Conservation (phyloP, 1,140 invertebrate genomes). For the Charaxes varanes region DNA sequence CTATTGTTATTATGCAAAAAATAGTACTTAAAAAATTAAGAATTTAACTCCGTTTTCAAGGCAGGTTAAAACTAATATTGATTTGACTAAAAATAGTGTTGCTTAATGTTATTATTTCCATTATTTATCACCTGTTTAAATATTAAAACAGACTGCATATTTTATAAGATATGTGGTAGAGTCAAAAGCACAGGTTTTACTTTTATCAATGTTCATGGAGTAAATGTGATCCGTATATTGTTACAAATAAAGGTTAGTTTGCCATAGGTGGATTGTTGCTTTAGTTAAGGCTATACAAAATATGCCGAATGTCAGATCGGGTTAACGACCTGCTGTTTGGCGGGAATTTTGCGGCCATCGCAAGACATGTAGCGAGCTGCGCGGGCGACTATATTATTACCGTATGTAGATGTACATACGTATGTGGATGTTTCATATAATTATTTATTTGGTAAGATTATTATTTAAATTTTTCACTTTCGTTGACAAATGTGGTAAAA, state of each 20-base stretch:
- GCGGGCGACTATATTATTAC: conserved; percentile 7
- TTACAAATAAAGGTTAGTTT: conserved; percentile 7
- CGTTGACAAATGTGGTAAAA: no score
- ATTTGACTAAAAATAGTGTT: no score
- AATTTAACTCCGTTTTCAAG: no score
- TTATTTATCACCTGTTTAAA: conserved; percentile 33
- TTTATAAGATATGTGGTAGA: conserved; percentile 43
- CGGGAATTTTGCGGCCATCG: conserved; percentile 45
- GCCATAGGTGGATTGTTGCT: background rate
- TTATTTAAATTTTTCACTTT: no score
- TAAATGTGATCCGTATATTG: conserved; percentile 5
- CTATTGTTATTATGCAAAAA: no score
- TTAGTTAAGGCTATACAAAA: conserved; percentile 12
- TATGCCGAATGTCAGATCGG: conserved; percentile 25
- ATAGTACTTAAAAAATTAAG: no score
- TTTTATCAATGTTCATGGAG: conserved; percentile 43
- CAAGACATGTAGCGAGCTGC: conserved; percentile 8
- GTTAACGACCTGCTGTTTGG: conserved; percentile 48
- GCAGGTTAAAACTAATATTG: no score
- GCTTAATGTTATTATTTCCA: no score
- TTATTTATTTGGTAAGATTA: no score
- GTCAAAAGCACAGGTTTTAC: conserved; percentile 58
- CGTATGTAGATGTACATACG: no score
- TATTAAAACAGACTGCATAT: conserved; percentile 31
- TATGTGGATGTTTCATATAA: no score